A percentile compares a stretch with the other conserved stretches of the same genome.
Evolutionary conservation across 2,113 vertebrate species (phyloP).

Genomic region (Theristicus caerulescens): DNA sequence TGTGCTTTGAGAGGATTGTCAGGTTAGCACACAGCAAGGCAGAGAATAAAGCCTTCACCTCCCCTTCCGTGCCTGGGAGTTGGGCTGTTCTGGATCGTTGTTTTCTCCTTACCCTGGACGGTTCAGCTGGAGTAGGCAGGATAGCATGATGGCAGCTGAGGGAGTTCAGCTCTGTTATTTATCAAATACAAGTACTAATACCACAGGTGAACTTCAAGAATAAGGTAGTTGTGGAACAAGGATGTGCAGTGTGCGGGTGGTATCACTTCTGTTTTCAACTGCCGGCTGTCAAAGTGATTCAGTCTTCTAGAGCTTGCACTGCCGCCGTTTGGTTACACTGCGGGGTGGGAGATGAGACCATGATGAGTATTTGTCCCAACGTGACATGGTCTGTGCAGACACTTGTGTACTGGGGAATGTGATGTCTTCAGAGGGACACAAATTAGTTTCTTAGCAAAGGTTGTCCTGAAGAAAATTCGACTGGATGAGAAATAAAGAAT

Average conservation of each 20-base stretch:
- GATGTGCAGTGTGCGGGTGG: fast-evolving
- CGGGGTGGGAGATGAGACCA: fast-evolving
- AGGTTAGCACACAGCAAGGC: neutral
- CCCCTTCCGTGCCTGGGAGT: neutral
- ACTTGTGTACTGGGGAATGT: neutral
- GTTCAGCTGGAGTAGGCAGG: neutral
- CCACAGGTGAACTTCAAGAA: neutral
- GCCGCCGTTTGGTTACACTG: fast-evolving
- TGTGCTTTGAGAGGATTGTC: neutral
- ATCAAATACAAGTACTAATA: neutral
- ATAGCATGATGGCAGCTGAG: neutral
- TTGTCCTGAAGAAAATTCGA: neutral
- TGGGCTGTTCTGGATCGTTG: neutral
- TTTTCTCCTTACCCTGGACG: neutral
- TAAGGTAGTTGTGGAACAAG: neutral
- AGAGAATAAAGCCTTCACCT: neutral
- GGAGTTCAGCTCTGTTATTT: too few relatives aligned
- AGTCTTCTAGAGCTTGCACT: neutral
- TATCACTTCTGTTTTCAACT: fast-evolving
- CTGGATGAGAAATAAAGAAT: neutral
- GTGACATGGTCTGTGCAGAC: too few relatives aligned
- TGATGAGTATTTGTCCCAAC: neutral
- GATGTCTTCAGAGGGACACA: neutral
- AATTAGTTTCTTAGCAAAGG: neutral
- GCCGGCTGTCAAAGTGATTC: neutral